Conservation (phyloP, 2,797 vertebrate genomes). For the Acanthurus lineatus region DNA sequence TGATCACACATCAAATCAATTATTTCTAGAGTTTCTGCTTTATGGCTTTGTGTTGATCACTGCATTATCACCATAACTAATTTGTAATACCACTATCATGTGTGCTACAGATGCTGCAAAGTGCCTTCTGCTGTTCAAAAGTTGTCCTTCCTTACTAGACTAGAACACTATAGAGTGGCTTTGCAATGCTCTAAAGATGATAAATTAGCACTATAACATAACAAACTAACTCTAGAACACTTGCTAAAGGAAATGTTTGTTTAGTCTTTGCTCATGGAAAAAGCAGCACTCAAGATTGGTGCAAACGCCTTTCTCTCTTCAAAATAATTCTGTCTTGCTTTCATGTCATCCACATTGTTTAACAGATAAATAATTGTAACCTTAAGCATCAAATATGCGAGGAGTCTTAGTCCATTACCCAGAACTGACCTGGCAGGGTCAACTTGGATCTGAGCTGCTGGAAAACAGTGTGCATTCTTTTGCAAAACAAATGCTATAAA, state of each 20-base stretch:
- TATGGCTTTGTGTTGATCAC: not conserved
- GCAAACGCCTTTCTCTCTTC: constrained; percentile 13
- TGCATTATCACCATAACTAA: not conserved
- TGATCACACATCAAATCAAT: no score
- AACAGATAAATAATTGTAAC: constrained; percentile 60
- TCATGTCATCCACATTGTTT: constrained; percentile 70
- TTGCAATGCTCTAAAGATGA: no score
- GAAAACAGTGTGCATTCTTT: no score
- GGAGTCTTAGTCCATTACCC: constrained; percentile 53
- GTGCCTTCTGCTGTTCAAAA: no score
- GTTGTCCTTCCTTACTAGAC: no score
- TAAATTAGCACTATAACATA: no score
- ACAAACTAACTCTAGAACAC: no score
- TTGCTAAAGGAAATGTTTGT: not conserved
- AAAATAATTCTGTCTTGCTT: constrained; percentile 61
- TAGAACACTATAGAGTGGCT: no score
- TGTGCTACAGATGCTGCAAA: no score
- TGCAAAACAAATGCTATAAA: no score
- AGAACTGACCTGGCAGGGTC: constrained; percentile 30
- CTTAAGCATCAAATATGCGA: constrained; percentile 68
- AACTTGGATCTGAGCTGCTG: not conserved
- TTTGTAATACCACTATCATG: no score
- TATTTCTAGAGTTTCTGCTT: not conserved
- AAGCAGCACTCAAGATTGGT: not conserved
- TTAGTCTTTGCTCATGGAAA: not conserved